These are phyloP conservation scores for Eospalax fontanierii DNA, from an alignment of 2,797 vertebrate species.

Conservation along the genomic window DNA sequence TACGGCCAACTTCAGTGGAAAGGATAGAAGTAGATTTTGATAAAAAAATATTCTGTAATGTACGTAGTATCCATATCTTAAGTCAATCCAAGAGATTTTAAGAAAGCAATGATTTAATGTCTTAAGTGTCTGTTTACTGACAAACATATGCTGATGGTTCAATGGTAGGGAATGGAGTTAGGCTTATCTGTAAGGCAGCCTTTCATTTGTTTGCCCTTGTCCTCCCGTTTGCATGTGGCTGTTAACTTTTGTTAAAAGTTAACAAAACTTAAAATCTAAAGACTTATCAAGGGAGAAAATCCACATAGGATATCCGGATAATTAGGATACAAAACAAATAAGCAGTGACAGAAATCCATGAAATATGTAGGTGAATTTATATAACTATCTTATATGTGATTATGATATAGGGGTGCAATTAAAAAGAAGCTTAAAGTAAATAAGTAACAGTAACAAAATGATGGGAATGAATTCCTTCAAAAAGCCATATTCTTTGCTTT, in stretches of 20 bases:
- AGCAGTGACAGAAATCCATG: background rate
- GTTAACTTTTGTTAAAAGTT: no score
- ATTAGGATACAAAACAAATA: background rate
- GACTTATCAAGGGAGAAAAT: background rate
- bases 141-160: background rate
- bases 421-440: background rate
- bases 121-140: background rate
- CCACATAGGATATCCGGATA: background rate
- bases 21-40: slow-evolving; percentile 4
- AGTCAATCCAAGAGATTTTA: background rate
- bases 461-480: background rate
- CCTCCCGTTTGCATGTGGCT: background rate
- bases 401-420: background rate
- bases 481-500: background rate
- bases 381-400: background rate
- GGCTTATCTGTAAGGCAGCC: background rate
- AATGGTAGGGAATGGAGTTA: background rate
- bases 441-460: background rate
- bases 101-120: background rate
- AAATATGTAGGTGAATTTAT: background rate
- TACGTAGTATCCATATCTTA: background rate
- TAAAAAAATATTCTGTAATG: background rate
- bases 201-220: background rate
- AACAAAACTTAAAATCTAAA: background rate
- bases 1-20: background rate